Conservation (phyloP, 2,888 invertebrate species). For the Caenorhabditis becei region DNA sequence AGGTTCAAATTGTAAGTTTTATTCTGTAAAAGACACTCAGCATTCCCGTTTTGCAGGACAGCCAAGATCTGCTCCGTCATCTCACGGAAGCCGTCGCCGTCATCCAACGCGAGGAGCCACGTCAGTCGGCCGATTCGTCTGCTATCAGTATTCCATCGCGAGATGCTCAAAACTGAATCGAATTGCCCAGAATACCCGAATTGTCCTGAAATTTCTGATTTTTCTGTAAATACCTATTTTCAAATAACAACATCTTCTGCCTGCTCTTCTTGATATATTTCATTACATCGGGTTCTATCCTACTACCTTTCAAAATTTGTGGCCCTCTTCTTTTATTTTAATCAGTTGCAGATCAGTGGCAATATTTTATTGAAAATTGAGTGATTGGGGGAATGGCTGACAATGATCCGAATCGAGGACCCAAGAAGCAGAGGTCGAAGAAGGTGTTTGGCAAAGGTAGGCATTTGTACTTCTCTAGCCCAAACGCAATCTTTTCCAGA, state of each 20-base stretch:
- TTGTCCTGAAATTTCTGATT: neutral
- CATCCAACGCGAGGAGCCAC: conserved; percentile 6
- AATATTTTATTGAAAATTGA: neutral
- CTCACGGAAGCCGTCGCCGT: conserved; percentile 49
- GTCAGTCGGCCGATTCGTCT: neutral
- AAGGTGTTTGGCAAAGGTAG: neutral
- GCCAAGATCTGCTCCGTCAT: conserved; percentile 54
- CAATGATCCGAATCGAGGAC: neutral
- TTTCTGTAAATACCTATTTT: neutral
- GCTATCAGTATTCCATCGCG: neutral
- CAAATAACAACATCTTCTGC: neutral
- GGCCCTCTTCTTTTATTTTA: neutral
- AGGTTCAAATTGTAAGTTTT: conserved; percentile 41
- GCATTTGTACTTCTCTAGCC: neutral
- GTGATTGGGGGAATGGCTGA: neutral
- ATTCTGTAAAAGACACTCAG: neutral
- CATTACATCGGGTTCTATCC: neutral
- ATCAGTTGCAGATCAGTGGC: neutral
- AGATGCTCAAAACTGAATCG: conserved; percentile 2
- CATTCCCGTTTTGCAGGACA: conserved; percentile 29
- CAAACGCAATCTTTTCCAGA: neutral
- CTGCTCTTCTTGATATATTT: neutral
- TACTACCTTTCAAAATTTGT: too few relatives aligned
- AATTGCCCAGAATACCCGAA: neutral
- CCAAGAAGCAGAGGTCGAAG: neutral